Base-by-base conservation (phyloP, 2,888 invertebrate genomes). In the Lydus trimaculatus region DNA sequence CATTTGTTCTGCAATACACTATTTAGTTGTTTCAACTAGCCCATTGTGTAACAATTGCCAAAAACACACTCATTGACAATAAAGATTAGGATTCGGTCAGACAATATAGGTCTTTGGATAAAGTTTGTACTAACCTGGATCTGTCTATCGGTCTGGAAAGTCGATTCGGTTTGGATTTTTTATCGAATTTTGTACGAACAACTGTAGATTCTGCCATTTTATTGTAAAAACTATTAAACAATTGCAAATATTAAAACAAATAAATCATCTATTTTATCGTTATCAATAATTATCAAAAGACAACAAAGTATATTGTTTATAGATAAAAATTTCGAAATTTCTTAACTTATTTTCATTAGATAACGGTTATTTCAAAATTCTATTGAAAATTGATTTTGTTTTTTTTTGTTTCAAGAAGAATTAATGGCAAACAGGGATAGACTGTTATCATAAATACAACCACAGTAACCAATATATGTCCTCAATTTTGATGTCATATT, bases 151-250 rank as follows among this genome's bases (percentile, higher is more conserved):
- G 23, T 61, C 17, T 61, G 13, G 60, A 9, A 25, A 33, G 13
- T 1, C 33, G 28, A 15, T 33, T 60, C 0, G n/a, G 31, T 60
- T 60, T 60, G 4, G 31, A 13, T 25, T 7, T 31, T 33, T 33
- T 60, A 31, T 60, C 60, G n/a, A 31, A 36, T 39, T 61, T 61
- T 15, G 11, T 20, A 61, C 61, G 61, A 11, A 28, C 31, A 31
- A 39, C 36, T 11, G 11, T 20, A 17, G 31, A 20, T 25, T 61
- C 61, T 15, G 36, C 36, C 61, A 61, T 61, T 61, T 61, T 17
- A 20, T 0, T 4, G 3, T 13, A 11, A 31, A 9, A 13, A 28
- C 31, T 59, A 20, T 39, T 11, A 36, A 23, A 60, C n/a, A 31
- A 11, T 33, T 60, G 31, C 23, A 13, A 23, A 23, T 61, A 15